Evolutionary conservation across 2,888 invertebrate genomes (phyloP), one percentile per base, ranked within the genome.

Genomic region (Agrotis segetum): DNA sequence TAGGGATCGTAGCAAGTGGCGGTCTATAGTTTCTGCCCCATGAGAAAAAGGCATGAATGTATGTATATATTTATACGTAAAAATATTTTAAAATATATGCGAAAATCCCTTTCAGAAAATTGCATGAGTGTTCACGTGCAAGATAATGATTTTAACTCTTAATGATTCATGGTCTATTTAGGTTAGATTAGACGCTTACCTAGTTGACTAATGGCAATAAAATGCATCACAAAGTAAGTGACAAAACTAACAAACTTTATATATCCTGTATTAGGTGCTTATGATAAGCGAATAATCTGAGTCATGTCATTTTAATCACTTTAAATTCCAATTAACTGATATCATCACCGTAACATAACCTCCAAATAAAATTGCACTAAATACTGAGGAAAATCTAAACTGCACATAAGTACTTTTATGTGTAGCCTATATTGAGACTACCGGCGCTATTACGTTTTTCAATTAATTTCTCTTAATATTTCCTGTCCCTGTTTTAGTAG

Each of bases 231-330:
- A 40, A 47, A 34, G 47, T 67, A 55, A 67, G 1, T 67, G 50
- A 74, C 17, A 19, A 24, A 67, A 52, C 40, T n/a, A 67, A 49
- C 52, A 44, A 61, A 61, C 46, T 46, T 47, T 7, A 60, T 7
- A 60, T 7, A 59, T 53, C 44, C n/a, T 58, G 44, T 49, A 49
- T 40, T 4, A 29, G 11, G n/a, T 49, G 2, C 53, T 19, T 4
- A 52, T n/a, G 52, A 68, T 68, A 75, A 50, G 50, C 9, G 9
- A 61, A 47, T 19, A 29, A 40, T 44, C 6, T 62, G 56, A 68
- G 21, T 62, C 58, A 75, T 61, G 0, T 14, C 2, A 59, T 73
- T 73, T 73, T 52, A 16, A 47, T 47, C 50, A 68, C 14, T 52
- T 50, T 0, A 74, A 55, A 75, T 56, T 16, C 24, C 2, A 13